phyloP scores from a whole-genome alignment of 2,888 invertebrate genomes.

The Gibbula magus region DNA sequence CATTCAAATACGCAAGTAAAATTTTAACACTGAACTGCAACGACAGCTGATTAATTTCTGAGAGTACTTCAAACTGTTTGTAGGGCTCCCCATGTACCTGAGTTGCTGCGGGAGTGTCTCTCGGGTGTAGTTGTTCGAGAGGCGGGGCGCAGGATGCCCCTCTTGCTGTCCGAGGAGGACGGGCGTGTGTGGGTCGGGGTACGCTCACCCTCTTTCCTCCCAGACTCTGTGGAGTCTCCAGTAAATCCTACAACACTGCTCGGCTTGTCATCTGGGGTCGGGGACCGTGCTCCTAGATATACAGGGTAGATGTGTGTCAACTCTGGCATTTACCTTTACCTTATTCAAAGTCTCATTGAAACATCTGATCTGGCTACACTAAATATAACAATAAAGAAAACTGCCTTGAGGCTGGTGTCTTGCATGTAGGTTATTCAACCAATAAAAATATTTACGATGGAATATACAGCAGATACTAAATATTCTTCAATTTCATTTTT shows the following conservation, averaged over 20 bases:
- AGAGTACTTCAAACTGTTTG: too few relatives aligned
- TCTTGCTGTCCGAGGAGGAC: conserved; percentile 55
- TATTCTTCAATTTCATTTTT: too few relatives aligned
- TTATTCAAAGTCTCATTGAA: neutral
- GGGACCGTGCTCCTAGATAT: conserved; percentile 6
- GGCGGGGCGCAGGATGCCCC: conserved; percentile 58
- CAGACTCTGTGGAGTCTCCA: neutral
- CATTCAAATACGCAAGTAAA: too few relatives aligned
- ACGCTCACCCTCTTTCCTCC: neutral
- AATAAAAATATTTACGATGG: too few relatives aligned
- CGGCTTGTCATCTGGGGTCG: neutral
- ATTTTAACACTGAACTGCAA: too few relatives aligned
- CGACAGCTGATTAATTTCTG: too few relatives aligned
- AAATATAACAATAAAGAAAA: too few relatives aligned
- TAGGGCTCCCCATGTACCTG: conserved; percentile 58
- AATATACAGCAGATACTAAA: too few relatives aligned
- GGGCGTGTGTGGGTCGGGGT: conserved; percentile 43
- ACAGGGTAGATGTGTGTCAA: neutral
- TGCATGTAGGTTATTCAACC: too few relatives aligned
- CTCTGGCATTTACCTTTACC: neutral
- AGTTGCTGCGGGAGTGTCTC: conserved; percentile 56
- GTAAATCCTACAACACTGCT: neutral
- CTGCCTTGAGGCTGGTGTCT: too few relatives aligned
- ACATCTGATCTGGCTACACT: too few relatives aligned
- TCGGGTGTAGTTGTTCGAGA: conserved; percentile 52